Conservation (phyloP, 1,140 invertebrate species). For the Drosophila virilis region DNA sequence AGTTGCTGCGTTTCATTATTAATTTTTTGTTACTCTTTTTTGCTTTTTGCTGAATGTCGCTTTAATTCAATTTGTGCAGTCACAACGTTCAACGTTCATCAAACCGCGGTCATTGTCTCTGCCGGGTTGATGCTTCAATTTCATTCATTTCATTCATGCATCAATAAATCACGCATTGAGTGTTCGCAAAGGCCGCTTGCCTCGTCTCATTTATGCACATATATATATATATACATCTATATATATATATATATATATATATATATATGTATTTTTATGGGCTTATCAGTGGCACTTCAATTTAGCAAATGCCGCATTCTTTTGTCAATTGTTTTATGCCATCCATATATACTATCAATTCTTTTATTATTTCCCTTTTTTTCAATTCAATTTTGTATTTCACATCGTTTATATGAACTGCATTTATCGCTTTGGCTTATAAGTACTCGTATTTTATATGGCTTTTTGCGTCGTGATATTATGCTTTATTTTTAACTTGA, state of each 20-base stretch:
- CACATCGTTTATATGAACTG: conserved; percentile 36
- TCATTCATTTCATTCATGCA: conserved; percentile 57
- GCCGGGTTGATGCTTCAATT: conserved; percentile 22
- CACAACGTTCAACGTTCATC: conserved; percentile 26
- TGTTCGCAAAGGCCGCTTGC: conserved; percentile 20
- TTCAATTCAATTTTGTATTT: conserved; percentile 32
- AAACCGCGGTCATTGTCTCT: conserved; percentile 18
- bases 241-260: not conserved
- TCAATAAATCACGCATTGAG: conserved; percentile 75
- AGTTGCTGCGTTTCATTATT: conserved; percentile 41
- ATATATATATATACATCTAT: conserved; percentile 6
- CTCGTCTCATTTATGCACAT: conserved; percentile 1
- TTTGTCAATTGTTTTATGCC: conserved; percentile 40
- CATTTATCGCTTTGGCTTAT: conserved; percentile 59
- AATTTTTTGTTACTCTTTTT: not conserved
- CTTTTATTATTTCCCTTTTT: conserved; percentile 49
- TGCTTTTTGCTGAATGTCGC: conserved; percentile 44
- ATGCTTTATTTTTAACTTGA: conserved; percentile 73
- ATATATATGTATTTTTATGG: conserved; percentile 39
- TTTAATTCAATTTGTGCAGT: conserved; percentile 68
- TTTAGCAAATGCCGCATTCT: conserved; percentile 72
- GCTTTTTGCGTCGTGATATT: conserved; percentile 52
- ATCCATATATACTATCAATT: conserved; percentile 40
- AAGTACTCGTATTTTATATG: conserved; percentile 27
- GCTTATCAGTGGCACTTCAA: conserved; percentile 76